These are phyloP conservation scores for Sminthopsis crassicaudata DNA, from an alignment of 2,113 vertebrate genomes.

Conservation along the genomic window DNA sequence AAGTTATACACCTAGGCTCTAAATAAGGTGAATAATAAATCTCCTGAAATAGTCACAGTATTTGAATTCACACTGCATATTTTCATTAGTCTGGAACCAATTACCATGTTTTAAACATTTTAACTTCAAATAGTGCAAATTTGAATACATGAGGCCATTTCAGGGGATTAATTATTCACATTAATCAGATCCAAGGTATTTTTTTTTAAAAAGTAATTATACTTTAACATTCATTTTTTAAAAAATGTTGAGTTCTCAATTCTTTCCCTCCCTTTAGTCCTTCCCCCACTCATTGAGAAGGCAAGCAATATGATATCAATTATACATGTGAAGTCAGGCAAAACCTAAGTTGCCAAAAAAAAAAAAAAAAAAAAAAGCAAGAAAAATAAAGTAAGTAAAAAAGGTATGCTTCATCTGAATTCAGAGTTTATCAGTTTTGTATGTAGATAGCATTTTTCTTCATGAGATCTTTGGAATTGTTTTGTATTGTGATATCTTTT, in stretches of 20 bases:
- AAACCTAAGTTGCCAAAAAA: not conserved
- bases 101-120: not conserved
- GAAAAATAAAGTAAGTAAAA: not conserved
- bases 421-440: not conserved
- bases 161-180: not conserved
- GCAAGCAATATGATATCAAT: not conserved
- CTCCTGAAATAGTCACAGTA: not conserved
- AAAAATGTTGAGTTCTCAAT: not conserved
- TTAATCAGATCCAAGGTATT: not conserved
- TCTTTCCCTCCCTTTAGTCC: not conserved
- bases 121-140: not conserved
- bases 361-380: not conserved
- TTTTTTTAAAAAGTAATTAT: not conserved
- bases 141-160: not conserved
- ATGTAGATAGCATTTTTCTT: not conserved
- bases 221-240: not conserved
- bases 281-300: not conserved
- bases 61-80: not conserved
- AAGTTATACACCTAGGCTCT: not conserved
- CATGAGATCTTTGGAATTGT: not conserved
- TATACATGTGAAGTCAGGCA: not conserved
- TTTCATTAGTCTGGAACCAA: not conserved
- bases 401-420: not conserved
- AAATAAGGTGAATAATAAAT: not conserved
- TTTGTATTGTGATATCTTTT: not conserved